Conservation (phyloP, 2,797 vertebrate genomes). For the Oreortyx pictus region DNA sequence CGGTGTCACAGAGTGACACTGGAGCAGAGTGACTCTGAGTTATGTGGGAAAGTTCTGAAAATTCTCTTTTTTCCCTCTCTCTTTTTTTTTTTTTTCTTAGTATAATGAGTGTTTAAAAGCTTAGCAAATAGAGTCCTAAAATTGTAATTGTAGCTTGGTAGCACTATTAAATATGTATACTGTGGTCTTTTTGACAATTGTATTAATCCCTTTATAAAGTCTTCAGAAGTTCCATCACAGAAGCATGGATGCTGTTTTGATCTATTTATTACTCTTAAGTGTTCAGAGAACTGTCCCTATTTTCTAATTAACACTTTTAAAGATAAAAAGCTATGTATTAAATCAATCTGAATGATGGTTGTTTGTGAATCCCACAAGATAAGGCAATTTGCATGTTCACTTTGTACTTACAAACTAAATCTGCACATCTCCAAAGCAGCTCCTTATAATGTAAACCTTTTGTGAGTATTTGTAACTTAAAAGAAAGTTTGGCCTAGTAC, state of each 20-base stretch:
- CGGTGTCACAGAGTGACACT: not conserved
- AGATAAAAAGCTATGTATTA: conserved; percentile 99
- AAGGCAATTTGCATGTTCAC: conserved; percentile 99
- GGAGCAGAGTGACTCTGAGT: not conserved
- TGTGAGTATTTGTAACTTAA: conserved; percentile 90
- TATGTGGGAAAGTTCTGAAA: conserved; percentile 51
- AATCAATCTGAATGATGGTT: conserved; percentile 98
- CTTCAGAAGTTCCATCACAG: conserved; percentile 86
- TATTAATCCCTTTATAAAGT: conserved; percentile 87
- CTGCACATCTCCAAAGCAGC: conserved; percentile 91
- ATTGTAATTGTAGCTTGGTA: conserved; percentile 85
- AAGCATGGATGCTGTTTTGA: conserved; percentile 86
- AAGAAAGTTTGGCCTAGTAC: conserved; percentile 85
- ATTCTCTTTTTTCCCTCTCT: not conserved
- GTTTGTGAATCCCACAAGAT: conserved; percentile 99
- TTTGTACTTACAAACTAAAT: conserved; percentile 98
- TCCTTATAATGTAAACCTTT: conserved; percentile 94
- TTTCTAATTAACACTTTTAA: conserved; percentile 99
- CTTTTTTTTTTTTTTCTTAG: not conserved
- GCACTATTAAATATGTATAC: conserved; percentile 85
- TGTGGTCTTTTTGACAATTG: conserved; percentile 87
- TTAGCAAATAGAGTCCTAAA: conserved; percentile 80
- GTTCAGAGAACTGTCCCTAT: conserved; percentile 94
- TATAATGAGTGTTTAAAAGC: conserved; percentile 74
- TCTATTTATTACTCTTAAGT: conserved; percentile 92